Percentiles rank a stretch among this genome's conserved stretches.
These are phyloP conservation scores for Lasioglossum malachurum DNA, from an alignment of 2,888 invertebrate genomes.

Conservation along the genomic window DNA sequence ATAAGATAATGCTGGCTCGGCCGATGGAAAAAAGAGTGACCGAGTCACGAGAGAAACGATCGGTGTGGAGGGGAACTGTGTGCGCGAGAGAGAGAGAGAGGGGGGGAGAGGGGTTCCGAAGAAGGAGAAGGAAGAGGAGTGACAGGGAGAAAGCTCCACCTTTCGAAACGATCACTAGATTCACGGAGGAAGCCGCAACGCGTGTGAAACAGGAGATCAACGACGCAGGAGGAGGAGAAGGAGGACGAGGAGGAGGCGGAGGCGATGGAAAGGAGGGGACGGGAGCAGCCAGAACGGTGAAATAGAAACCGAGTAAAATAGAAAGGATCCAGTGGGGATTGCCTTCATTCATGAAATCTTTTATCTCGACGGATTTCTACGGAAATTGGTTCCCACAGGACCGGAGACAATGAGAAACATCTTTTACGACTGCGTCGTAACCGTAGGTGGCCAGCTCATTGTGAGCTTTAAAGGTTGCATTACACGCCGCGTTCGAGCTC, in stretches of 20 bases:
- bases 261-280: constrained; percentile 7
- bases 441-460: constrained; percentile 67
- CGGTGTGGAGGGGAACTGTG: not conserved
- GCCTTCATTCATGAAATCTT: constrained; percentile 80
- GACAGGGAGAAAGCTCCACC: constrained; percentile 48
- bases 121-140: constrained; percentile 11
- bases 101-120: no score
- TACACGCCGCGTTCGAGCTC: constrained; percentile 54
- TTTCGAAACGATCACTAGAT: constrained; percentile 56
- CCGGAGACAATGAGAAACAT: constrained; percentile 71
- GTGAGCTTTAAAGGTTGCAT: constrained; percentile 59
- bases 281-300: constrained; percentile 38
- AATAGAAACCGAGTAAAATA: constrained; percentile 59
- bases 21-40: constrained; percentile 22
- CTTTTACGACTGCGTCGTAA: constrained; percentile 52
- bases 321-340: constrained; percentile 64
- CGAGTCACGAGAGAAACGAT: constrained; percentile 10
- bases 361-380: constrained; percentile 71
- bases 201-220: constrained; percentile 50
- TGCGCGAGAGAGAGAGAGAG: not conserved
- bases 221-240: not conserved
- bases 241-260: not conserved
- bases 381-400: constrained; percentile 79
- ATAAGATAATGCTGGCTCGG: constrained; percentile 71
- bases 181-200: constrained; percentile 41